phyloP scores from a whole-genome alignment of 23 tunicate species.

The Corella eumyota region DNA sequence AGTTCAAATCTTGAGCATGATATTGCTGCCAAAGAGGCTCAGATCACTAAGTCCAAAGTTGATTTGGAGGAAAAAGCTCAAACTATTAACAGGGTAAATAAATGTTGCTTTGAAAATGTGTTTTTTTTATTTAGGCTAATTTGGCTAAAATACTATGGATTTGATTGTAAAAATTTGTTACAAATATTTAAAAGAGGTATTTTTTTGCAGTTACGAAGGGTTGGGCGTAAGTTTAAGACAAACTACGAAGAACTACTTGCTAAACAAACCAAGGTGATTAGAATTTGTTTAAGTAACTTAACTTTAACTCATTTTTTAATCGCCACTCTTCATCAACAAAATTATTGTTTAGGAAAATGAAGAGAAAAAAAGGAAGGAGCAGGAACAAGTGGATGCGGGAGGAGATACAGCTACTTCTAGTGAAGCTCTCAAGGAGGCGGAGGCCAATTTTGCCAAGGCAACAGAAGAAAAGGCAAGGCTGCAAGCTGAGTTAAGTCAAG shows the following conservation, averaged over 20 bases:
- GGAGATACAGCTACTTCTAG: slow-evolving; percentile 3
- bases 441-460: slow-evolving; percentile 21
- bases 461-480: slow-evolving; percentile 48
- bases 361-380: too few relatives aligned
- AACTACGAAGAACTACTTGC: slow-evolving; percentile 70
- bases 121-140: not conserved
- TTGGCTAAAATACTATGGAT: not conserved
- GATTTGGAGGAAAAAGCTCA: slow-evolving; percentile 46
- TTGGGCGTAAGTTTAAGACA: slow-evolving; percentile 56
- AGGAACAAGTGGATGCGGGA: slow-evolving; percentile 8
- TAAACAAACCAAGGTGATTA: slow-evolving; percentile 30
- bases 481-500: slow-evolving; percentile 25
- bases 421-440: slow-evolving; percentile 31
- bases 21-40: slow-evolving; percentile 6
- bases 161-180: not conserved
- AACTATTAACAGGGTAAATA: slow-evolving; percentile 38
- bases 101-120: not conserved
- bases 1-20: slow-evolving; percentile 2
- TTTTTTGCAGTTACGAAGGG: slow-evolving; percentile 43
- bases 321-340: not conserved
- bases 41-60: slow-evolving; percentile 24
- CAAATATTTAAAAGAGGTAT: not conserved
- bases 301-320: too few relatives aligned
- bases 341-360: too few relatives aligned
- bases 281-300: too few relatives aligned